Conservation (phyloP, 2,113 vertebrate species). For the Crotalus viridis region DNA sequence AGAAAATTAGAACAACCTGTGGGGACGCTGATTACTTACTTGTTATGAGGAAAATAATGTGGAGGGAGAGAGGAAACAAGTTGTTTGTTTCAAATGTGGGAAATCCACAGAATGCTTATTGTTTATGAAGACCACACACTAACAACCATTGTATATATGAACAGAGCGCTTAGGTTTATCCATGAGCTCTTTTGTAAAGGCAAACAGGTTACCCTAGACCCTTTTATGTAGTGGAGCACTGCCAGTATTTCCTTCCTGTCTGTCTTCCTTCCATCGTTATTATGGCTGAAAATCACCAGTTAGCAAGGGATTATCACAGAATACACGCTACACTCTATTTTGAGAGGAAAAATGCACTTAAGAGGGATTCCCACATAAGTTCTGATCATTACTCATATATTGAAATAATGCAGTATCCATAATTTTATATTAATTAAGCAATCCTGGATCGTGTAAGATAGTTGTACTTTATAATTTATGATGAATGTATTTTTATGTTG, state of each 20-base stretch:
- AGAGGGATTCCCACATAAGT: not conserved
- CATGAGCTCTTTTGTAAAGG: not conserved
- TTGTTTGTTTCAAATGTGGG: not conserved
- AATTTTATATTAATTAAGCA: not conserved
- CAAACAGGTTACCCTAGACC: not conserved
- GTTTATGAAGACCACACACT: not conserved
- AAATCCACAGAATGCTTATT: constrained; percentile 7
- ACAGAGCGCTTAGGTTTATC: not conserved
- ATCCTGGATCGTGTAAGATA: not conserved
- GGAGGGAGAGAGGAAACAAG: not conserved
- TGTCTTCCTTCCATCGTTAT: constrained; percentile 17
- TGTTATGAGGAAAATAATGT: not conserved
- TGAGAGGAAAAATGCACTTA: not conserved
- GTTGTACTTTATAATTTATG: no score
- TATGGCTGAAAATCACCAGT: not conserved
- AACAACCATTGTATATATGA: not conserved
- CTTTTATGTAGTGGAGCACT: not conserved
- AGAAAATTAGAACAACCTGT: not conserved
- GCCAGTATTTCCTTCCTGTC: not conserved
- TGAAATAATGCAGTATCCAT: not conserved
- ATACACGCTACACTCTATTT: not conserved
- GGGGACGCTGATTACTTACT: not conserved
- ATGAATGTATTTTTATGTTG: no score
- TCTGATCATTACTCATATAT: not conserved
- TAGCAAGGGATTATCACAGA: not conserved